A percentile compares a stretch with the other conserved stretches of the same genome.
phyloP scores from a whole-genome alignment of 1,140 invertebrate species.

The Sitodiplosis mosellana region DNA sequence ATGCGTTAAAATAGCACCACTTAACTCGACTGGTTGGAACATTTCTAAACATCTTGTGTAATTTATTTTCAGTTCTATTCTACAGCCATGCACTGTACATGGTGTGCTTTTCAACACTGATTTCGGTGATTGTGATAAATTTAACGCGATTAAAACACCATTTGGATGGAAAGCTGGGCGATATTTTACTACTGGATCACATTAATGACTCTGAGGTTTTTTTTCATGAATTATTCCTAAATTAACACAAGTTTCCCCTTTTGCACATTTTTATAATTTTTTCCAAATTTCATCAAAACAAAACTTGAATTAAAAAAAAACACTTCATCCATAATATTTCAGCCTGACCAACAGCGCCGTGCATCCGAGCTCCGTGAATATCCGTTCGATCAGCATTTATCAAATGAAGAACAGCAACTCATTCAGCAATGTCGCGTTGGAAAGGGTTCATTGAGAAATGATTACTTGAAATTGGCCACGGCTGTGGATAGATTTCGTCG shows the following conservation, averaged over 20 bases:
- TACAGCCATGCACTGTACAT: slow-evolving; percentile 38
- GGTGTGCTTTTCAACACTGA: slow-evolving; percentile 37
- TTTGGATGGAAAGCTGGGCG: slow-evolving; percentile 31
- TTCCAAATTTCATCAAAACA: no score
- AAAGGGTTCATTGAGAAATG: slow-evolving; percentile 24
- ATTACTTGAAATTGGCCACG: slow-evolving; percentile 40
- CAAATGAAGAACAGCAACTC: slow-evolving; percentile 24
- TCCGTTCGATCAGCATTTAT: slow-evolving; percentile 16
- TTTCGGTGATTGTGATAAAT: slow-evolving; percentile 41
- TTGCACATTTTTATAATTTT: no score
- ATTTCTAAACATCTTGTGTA: background rate
- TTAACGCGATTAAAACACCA: slow-evolving; percentile 30
- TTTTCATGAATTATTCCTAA: background rate
- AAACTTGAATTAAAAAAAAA: slow-evolving; percentile 2
- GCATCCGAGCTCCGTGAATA: slow-evolving; percentile 21
- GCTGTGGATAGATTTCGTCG: slow-evolving; percentile 38
- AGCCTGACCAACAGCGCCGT: slow-evolving; percentile 18
- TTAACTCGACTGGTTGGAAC: no score
- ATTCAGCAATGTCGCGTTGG: slow-evolving; percentile 16
- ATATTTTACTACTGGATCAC: slow-evolving; percentile 27
- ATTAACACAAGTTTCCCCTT: no score
- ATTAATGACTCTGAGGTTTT: slow-evolving; percentile 12
- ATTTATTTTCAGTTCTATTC: slow-evolving; percentile 24
- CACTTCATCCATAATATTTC: slow-evolving; percentile 9
- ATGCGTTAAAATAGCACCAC: no score